Evolutionary conservation across 2,888 invertebrate species (phyloP), one percentile per base, ranked within the genome.

Genomic region (Coleophora deauratella): DNA sequence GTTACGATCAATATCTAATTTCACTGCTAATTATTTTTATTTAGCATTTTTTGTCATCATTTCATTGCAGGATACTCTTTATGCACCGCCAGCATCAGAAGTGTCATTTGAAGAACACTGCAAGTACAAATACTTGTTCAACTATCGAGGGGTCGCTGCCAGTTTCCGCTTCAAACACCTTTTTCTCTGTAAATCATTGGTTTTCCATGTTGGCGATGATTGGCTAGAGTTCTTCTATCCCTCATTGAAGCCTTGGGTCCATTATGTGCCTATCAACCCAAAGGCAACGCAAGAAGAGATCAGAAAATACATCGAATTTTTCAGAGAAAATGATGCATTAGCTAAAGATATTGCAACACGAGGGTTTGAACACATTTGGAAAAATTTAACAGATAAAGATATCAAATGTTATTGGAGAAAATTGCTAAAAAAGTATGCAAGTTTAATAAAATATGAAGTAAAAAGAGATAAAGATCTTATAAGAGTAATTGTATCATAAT

Each of bases 101-200:
- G 92, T 96, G 0, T 88, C 93, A 1, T 91, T 99, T 52, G 95
- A 96, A 79, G 91, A 95, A 9, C 98, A 98, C 71, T 99, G 98
- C 75, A 90, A 91, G 72, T 98, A 92, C 75, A 96, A 95, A 73
- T 98, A 95, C 72, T 86, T 98, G 33, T 98, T 98, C 67, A 99
- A 99, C 84, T 98, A 96, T 67, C 90, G 98, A 51, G 98, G 98
- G 2, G 98, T 99, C 0, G 98, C 98, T 2, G 98, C 98, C 9
- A 98, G 97, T 72, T 99, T 99, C 66, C 89, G 98, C n/a, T 91
- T 97, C 40, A 98, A 98, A 69, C 98, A 98, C 79, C 87, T 99
- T 33, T 96, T 98, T 61, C 81, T 98, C 0, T 99, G 98, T 67
- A 91, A 92, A 56, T 97, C 97, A 0, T 74, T 98, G 32, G 95